Conservation (phyloP, 2,113 vertebrate species). For the Nettapus auritus region DNA sequence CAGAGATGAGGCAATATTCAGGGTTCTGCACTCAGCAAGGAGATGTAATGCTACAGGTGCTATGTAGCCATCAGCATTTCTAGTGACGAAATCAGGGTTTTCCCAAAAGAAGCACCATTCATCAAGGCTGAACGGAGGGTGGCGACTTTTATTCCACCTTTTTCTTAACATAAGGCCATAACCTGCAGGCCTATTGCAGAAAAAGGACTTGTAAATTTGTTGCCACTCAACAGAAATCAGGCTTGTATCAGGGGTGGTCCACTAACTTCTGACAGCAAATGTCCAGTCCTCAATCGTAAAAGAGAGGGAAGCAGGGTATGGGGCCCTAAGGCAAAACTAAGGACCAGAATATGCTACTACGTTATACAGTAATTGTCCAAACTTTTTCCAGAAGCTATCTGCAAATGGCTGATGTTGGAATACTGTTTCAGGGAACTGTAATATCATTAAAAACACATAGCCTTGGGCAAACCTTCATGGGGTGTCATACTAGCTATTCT, state of each 20-base stretch:
- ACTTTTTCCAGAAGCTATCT: not conserved
- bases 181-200: not conserved
- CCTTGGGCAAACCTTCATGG: not conserved
- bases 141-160: not conserved
- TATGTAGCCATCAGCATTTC: not conserved
- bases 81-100: fast-evolving
- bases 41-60: not conserved
- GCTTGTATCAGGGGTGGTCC: not conserved
- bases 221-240: not conserved
- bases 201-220: not conserved
- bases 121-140: fast-evolving
- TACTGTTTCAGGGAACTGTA: not conserved
- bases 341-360: not conserved
- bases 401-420: not conserved
- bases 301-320: not conserved
- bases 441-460: not conserved
- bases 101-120: not conserved
- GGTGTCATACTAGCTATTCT: not conserved
- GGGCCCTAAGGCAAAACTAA: not conserved
- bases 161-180: not conserved
- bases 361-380: not conserved
- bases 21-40: not conserved
- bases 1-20: not conserved
- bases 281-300: not conserved
- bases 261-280: fast-evolving